Evolutionary conservation across 1,140 invertebrate genomes (phyloP).

Genomic region (Babylonia areolata): DNA sequence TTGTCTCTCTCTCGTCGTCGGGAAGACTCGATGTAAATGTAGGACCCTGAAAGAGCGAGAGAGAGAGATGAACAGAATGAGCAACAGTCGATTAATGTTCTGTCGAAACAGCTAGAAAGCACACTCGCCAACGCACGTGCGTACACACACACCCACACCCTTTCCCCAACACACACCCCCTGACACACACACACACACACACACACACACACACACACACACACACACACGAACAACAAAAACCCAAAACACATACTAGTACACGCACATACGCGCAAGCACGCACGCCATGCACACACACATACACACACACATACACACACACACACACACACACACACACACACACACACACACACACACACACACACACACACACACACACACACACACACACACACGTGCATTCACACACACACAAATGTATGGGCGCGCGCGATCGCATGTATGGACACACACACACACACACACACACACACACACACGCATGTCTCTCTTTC

Average conservation of each 20-base stretch:
- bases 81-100: too few relatives aligned
- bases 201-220: neutral
- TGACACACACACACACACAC: neutral
- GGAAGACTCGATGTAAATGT: conserved; percentile 71
- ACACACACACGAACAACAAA: neutral
- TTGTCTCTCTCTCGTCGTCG: conserved; percentile 60
- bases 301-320: neutral
- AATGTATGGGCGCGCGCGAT: too few relatives aligned
- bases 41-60: conserved; percentile 58
- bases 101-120: too few relatives aligned
- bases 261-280: neutral
- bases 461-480: too few relatives aligned
- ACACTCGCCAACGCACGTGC: too few relatives aligned
- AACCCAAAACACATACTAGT: neutral
- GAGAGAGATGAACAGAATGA: too few relatives aligned
- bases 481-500: too few relatives aligned
- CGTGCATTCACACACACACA: neutral
- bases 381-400: neutral
- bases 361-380: neutral
- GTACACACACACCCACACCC: too few relatives aligned
- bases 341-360: neutral
- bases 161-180: too few relatives aligned
- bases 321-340: neutral
- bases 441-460: too few relatives aligned
- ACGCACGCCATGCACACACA: too few relatives aligned